These are phyloP conservation scores for Odiellus spinosus DNA, from an alignment of 2,888 invertebrate genomes.

Conservation along the genomic window DNA sequence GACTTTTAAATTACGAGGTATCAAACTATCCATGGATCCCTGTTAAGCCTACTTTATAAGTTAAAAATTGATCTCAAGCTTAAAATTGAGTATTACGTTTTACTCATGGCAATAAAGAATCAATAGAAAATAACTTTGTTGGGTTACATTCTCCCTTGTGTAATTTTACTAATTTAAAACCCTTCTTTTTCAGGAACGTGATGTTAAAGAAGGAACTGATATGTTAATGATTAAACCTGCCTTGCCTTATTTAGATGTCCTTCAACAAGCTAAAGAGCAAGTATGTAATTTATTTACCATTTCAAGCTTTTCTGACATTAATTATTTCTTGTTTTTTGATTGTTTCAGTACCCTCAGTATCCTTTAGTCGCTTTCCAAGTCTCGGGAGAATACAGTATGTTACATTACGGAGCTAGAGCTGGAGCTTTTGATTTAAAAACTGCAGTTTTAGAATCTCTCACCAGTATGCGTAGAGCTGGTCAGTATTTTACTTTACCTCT, in stretches of 20 bases:
- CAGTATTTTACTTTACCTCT: no score
- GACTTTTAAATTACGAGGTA: no score
- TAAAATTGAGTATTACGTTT: no score
- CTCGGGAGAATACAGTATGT: conserved; percentile 92
- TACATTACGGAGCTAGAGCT: conserved; percentile 55
- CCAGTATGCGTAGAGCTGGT: conserved; percentile 78
- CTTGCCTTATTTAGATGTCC: conserved; percentile 77
- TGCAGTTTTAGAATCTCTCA: conserved; percentile 63
- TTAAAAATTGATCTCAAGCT: no score
- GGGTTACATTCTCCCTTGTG: no score
- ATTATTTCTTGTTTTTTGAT: conserved; percentile 6
- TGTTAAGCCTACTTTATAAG: no score
- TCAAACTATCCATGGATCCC: no score
- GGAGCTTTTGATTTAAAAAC: conserved; percentile 56
- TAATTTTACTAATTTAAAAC: no score
- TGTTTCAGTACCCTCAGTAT: conserved; percentile 50
- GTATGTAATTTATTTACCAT: no score
- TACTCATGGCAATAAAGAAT: no score
- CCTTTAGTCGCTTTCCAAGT: conserved; percentile 91
- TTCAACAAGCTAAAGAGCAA: conserved; percentile 61
- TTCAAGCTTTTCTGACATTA: no score
- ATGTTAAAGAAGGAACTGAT: conserved; percentile 86
- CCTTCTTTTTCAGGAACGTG: conserved; percentile 40
- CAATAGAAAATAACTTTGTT: no score
- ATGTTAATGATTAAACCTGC: conserved; percentile 96